phyloP scores from a whole-genome alignment of 1,140 invertebrate genomes.

The Globodera ellingtonae region DNA sequence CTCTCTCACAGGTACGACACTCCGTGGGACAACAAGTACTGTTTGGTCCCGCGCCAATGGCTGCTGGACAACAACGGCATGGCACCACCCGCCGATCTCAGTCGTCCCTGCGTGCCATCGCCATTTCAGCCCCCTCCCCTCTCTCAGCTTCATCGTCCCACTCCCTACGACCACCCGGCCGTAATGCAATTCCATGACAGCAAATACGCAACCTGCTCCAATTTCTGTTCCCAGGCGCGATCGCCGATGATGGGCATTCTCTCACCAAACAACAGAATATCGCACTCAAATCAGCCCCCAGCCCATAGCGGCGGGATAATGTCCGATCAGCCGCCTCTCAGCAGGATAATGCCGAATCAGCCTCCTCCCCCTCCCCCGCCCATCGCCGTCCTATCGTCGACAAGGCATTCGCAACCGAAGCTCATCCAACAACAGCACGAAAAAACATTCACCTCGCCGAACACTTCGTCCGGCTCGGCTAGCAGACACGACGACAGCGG shows the following conservation, averaged over 20 bases:
- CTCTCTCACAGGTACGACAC: slow-evolving; percentile 32
- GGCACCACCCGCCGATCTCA: background rate
- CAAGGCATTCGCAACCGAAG: slow-evolving; percentile 13
- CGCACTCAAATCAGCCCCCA: background rate
- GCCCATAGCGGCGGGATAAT: background rate
- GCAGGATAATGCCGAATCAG: background rate
- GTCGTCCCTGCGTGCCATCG: background rate
- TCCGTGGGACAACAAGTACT: slow-evolving; percentile 42
- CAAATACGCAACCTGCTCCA: slow-evolving; percentile 14
- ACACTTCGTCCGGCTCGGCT: slow-evolving; percentile 24
- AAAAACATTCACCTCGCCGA: slow-evolving; percentile 30
- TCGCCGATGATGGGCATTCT: slow-evolving; percentile 6
- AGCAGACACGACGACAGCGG: slow-evolving; percentile 44
- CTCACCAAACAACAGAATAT: background rate
- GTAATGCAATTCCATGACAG: background rate
- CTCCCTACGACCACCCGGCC: slow-evolving; percentile 9
- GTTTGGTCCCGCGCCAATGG: slow-evolving; percentile 29
- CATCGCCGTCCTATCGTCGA: slow-evolving; percentile 1
- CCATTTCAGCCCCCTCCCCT: background rate
- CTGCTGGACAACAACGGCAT: background rate
- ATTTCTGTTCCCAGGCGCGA: background rate
- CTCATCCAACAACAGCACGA: background rate
- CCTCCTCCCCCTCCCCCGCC: slow-evolving; percentile 23
- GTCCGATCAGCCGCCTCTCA: background rate
- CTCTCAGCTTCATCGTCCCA: background rate